Conservation (phyloP, 2,797 vertebrate genomes). For the Dicrostonyx torquatus region DNA sequence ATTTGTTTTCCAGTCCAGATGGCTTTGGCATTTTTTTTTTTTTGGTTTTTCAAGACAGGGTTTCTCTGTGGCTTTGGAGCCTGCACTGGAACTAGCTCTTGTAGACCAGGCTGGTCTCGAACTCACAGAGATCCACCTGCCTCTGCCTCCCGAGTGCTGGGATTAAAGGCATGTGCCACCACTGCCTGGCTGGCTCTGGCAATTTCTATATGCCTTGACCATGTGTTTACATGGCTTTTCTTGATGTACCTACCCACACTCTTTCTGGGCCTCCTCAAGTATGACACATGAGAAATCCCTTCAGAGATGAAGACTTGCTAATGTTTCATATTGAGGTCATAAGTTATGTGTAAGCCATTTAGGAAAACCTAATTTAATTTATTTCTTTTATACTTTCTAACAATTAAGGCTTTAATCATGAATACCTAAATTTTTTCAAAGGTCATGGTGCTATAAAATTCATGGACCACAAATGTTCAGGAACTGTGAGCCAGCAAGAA, state of each 20-base stretch:
- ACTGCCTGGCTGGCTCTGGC: no score
- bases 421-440: background rate
- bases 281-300: background rate
- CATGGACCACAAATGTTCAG: background rate
- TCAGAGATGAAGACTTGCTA: slow-evolving; percentile 6
- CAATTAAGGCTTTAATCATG: background rate
- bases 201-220: background rate
- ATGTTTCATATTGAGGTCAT: background rate
- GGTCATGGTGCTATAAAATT: background rate
- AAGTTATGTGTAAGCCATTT: background rate
- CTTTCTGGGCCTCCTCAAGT: background rate
- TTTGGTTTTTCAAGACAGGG: no score
- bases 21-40: background rate
- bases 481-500: background rate
- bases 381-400: background rate
- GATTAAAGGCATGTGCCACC: no score
- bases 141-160: no score
- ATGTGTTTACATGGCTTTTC: background rate
- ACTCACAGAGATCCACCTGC: no score
- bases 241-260: background rate
- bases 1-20: background rate
- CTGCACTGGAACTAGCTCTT: no score
- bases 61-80: no score
- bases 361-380: background rate
- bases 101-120: no score